These are phyloP conservation scores for Ruditapes philippinarum DNA, from an alignment of 1,140 invertebrate species.

Conservation along the genomic window DNA sequence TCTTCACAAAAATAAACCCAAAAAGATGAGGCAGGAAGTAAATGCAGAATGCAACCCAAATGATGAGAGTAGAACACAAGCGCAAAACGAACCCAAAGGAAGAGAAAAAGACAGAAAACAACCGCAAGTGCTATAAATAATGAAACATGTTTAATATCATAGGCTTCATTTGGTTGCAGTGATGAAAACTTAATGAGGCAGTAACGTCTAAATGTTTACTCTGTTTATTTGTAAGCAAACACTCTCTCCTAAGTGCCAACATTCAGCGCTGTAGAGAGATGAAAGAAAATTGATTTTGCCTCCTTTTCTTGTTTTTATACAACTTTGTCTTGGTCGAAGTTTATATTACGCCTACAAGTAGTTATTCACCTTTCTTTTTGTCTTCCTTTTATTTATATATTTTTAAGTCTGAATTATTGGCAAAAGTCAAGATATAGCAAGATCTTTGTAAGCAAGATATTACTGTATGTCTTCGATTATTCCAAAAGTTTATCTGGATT, in stretches of 20 bases:
- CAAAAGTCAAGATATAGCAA: not conserved
- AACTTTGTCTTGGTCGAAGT: not conserved
- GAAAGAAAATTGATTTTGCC: not conserved
- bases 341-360: too few species aligned
- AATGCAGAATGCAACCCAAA: too few species aligned
- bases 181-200: conserved; percentile 64
- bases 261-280: not conserved
- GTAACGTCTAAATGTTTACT: conserved; percentile 50
- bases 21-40: too few species aligned
- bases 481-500: too few species aligned
- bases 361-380: too few species aligned
- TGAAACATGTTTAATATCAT: conserved; percentile 50
- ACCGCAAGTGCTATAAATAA: conserved; percentile 8
- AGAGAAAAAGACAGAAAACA: not conserved
- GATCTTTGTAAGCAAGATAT: not conserved
- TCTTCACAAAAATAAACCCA: too few species aligned
- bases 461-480: too few species aligned
- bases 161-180: conserved; percentile 46
- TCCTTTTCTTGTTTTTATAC: not conserved
- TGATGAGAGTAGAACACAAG: too few species aligned
- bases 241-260: conserved; percentile 29
- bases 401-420: too few species aligned
- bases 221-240: conserved; percentile 58
- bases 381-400: too few species aligned
- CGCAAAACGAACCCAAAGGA: too few species aligned